A percentile compares a stretch with the other conserved stretches of the same genome.
Conservation (phyloP, 2,797 vertebrate genomes). For the Gouania willdenowi region DNA sequence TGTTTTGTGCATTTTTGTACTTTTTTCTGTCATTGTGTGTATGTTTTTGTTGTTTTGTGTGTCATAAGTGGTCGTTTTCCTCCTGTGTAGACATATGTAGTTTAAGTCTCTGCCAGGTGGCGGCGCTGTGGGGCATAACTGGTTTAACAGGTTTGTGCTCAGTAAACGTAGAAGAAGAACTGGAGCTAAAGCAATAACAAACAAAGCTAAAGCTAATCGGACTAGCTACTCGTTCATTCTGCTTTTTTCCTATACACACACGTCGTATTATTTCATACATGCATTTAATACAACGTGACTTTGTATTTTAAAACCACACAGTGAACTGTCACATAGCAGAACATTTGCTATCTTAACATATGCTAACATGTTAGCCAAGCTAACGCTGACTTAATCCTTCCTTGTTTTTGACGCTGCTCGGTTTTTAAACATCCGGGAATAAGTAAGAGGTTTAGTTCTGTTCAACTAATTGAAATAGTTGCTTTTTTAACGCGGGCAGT, state of each 20-base stretch:
- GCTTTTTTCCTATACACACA: not conserved
- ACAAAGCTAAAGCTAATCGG: conserved; percentile 25
- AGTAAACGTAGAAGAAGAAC: conserved; percentile 15
- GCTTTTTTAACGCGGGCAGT: not conserved
- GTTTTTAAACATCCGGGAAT: too few relatives aligned
- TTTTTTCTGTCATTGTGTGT: too few relatives aligned
- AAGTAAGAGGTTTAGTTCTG: not conserved
- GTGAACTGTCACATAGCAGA: conserved; percentile 7
- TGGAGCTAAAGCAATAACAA: conserved; percentile 50
- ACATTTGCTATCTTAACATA: conserved; percentile 17
- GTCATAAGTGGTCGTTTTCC: too few relatives aligned
- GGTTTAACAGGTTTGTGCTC: accelerated
- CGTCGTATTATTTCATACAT: not conserved
- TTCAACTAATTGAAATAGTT: too few relatives aligned
- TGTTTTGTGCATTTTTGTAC: too few relatives aligned
- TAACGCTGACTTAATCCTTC: conserved; percentile 45
- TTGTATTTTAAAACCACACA: not conserved
- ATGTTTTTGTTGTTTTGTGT: not conserved
- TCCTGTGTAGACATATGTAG: too few relatives aligned
- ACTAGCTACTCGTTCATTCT: not conserved
- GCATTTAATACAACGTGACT: too few relatives aligned
- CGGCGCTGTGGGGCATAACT: conserved; percentile 19
- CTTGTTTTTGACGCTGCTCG: conserved; percentile 8
- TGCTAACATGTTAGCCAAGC: conserved; percentile 39
- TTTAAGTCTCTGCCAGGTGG: not conserved